Evolutionary conservation across 2,113 vertebrate genomes (phyloP).

Genomic region (Strix aluco): DNA sequence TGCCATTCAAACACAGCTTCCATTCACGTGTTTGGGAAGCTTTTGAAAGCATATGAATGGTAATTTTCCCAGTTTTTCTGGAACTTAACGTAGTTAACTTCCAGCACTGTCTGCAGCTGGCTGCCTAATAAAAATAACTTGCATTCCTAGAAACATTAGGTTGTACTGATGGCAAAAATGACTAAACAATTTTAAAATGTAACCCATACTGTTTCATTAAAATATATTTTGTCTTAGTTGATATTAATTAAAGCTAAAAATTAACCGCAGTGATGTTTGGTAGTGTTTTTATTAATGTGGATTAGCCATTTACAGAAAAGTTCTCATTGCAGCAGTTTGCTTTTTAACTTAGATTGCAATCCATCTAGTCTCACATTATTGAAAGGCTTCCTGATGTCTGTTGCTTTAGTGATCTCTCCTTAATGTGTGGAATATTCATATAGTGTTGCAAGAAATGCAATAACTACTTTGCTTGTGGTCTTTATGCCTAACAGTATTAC

Average conservation of each 20-base stretch:
- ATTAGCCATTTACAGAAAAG: background rate
- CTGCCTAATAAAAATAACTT: conserved; percentile 47
- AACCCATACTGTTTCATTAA: background rate
- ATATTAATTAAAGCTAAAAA: background rate
- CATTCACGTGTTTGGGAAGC: background rate
- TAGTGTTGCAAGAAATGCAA: background rate
- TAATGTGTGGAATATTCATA: background rate
- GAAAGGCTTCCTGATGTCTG: background rate
- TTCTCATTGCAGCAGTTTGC: background rate
- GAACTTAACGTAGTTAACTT: background rate
- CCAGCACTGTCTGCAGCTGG: background rate
- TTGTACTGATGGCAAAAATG: background rate
- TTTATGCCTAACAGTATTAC: background rate
- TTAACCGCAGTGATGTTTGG: background rate
- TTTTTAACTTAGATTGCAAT: background rate
- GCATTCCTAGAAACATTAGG: conserved; percentile 25
- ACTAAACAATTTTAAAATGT: background rate
- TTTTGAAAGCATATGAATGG: conserved; percentile 7
- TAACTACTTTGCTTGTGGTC: background rate
- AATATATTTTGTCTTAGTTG: background rate
- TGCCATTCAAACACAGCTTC: background rate
- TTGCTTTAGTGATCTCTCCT: background rate
- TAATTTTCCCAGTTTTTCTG: conserved; percentile 35
- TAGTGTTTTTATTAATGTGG: background rate
- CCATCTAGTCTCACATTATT: background rate